Percentiles rank a stretch among this genome's conserved stretches.
phyloP scores from a whole-genome alignment of 2,888 invertebrate species.

The Drosophila ezoana region DNA sequence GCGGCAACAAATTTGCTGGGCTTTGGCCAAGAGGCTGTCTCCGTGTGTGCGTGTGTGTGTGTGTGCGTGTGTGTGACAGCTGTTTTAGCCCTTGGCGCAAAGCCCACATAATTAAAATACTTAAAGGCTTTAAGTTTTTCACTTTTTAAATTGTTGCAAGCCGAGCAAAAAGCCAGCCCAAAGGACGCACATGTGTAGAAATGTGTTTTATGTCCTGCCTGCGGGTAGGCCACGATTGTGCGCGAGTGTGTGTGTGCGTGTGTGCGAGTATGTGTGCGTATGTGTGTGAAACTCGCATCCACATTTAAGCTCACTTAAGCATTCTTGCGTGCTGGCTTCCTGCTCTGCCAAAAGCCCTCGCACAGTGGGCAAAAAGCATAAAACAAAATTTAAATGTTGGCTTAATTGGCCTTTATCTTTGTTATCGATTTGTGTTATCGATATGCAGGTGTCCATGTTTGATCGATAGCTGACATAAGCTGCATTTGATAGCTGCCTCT shows the following conservation, averaged over 20 bases:
- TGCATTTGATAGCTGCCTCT: too few relatives aligned
- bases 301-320: slow-evolving; percentile 71
- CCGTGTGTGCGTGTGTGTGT: not conserved
- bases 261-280: not conserved
- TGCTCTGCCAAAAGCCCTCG: not conserved
- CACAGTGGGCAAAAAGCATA: not conserved
- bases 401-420: too few relatives aligned
- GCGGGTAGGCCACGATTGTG: not conserved
- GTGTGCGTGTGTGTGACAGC: slow-evolving; percentile 6
- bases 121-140: slow-evolving; percentile 78
- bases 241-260: not conserved
- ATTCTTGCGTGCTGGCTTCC: slow-evolving; percentile 60
- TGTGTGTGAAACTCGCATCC: slow-evolving; percentile 33
- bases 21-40: slow-evolving; percentile 43
- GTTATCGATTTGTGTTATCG: not conserved
- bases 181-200: slow-evolving; percentile 67
- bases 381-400: not conserved
- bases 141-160: slow-evolving; percentile 71
- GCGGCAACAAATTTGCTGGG: slow-evolving; percentile 61
- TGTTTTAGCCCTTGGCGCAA: slow-evolving; percentile 54
- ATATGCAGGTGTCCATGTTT: not conserved
- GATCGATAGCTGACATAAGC: not conserved
- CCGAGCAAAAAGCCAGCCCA: slow-evolving; percentile 30
- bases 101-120: slow-evolving; percentile 79
- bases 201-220: slow-evolving; percentile 35